Evolutionary conservation across 1,140 invertebrate species (phyloP).

Genomic region (Hyles vespertilio): DNA sequence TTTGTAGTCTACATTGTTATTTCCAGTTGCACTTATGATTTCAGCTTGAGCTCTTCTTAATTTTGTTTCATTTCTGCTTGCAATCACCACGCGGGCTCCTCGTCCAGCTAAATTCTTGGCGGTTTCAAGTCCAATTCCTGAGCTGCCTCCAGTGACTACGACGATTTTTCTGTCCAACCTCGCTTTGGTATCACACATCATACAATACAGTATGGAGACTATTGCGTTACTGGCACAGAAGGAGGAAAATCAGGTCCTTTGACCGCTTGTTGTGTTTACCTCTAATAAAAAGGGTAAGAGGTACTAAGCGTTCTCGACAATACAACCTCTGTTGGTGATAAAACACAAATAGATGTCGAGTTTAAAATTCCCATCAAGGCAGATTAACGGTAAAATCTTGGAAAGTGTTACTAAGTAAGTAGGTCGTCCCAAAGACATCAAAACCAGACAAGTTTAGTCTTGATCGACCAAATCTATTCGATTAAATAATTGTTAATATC

Average conservation of each 20-base stretch:
- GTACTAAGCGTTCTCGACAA: slow-evolving; percentile 33
- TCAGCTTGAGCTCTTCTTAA: slow-evolving; percentile 60
- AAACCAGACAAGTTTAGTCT: too few relatives aligned
- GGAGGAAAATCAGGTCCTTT: slow-evolving; percentile 23
- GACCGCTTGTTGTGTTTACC: slow-evolving; percentile 28
- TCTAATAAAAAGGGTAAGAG: slow-evolving; percentile 21
- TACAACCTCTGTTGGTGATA: not conserved
- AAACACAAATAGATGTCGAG: not conserved
- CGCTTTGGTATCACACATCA: slow-evolving; percentile 42
- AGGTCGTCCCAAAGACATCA: too few relatives aligned
- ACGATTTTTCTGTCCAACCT: slow-evolving; percentile 80
- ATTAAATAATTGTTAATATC: too few relatives aligned
- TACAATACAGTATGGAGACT: slow-evolving; percentile 20
- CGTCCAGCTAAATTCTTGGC: slow-evolving; percentile 80
- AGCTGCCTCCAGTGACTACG: slow-evolving; percentile 89
- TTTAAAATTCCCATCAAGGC: too few relatives aligned
- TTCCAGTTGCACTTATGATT: slow-evolving; percentile 47
- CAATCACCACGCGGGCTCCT: slow-evolving; percentile 86
- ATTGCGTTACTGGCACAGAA: slow-evolving; percentile 21
- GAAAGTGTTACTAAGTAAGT: too few relatives aligned
- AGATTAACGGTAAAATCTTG: too few relatives aligned
- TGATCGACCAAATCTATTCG: too few relatives aligned
- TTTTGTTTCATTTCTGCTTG: slow-evolving; percentile 79
- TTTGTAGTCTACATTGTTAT: slow-evolving; percentile 43
- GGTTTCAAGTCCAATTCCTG: slow-evolving; percentile 89